Base-by-base conservation (phyloP, 2,113 vertebrate species). In the Typhlomys cinereus region DNA sequence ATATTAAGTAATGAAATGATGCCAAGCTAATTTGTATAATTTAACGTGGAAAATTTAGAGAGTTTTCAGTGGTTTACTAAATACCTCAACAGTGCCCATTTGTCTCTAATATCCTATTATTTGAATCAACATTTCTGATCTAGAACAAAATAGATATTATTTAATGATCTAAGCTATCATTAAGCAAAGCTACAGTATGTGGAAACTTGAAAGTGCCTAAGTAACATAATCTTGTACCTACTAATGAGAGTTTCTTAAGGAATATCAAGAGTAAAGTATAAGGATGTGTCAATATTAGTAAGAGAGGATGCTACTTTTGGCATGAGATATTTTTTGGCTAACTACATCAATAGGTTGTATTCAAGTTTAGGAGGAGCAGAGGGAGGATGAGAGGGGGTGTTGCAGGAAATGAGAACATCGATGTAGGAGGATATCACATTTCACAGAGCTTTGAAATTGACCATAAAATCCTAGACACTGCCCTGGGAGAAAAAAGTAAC, bases 381-480 rank as follows among this genome's bases (percentile, higher is more conserved):
- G 84, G 87, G 80, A 93, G 88, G 90, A 92, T 89, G 88, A 88
- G 85, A 83, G 88, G 88, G 89, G 93, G 86, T 92, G 96, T 94
- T 27, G 0, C 61, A 96, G 96, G 94, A 96, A 96, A 96, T 89
- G 93, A 96, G 90, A 75, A 52, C 80, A 92, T 48, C 81, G 39
- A 69, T 50, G 96, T 94, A 82, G 96, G 95, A 94, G 95, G 92
- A 64, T 74, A 95, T 92, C 54, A 5, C 2, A 70, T 96, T 95
- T 81, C 95, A 93, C 31, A 70, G 91, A 87, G 76, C 95, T 95
- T 92, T 92, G 76, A 91, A 96, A 90, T n/a, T 52, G 61, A 92
- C 59, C 50, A 1, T 93, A 94, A 96, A 95, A 76, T 66, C 27
- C 39, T 66, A 92, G 90, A 94, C 80, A 70, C 44, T 54, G n/a